Percentiles rank a stretch among this genome's conserved stretches.
Conservation (phyloP, 2,113 vertebrate species). For the Peromyscus californicus region DNA sequence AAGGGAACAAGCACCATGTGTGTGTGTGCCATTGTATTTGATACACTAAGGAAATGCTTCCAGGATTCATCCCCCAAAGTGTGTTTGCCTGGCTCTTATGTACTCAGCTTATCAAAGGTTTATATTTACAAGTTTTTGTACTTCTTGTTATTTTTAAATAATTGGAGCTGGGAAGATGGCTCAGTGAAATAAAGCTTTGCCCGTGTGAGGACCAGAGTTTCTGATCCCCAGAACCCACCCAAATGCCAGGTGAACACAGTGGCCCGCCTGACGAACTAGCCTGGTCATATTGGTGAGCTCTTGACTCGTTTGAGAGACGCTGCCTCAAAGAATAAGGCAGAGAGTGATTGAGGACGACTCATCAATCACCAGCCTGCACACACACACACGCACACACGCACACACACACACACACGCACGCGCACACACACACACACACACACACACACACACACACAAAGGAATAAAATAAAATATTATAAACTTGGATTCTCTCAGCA, state of each 20-base stretch:
- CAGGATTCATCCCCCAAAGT: slow-evolving; percentile 60
- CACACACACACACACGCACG: background rate
- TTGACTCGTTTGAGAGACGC: background rate
- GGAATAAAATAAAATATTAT: slow-evolving; percentile 27
- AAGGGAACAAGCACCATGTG: slow-evolving; percentile 31
- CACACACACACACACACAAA: background rate
- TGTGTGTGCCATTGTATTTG: slow-evolving; percentile 58
- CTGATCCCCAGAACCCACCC: background rate
- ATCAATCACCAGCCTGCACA: background rate
- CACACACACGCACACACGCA: background rate
- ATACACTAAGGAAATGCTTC: slow-evolving; percentile 38
- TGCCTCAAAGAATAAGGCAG: background rate
- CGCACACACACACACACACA: background rate
- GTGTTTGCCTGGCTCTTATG: slow-evolving; percentile 25
- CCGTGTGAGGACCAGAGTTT: background rate
- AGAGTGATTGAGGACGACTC: background rate
- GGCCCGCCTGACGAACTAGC: background rate
- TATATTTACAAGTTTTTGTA: slow-evolving; percentile 57
- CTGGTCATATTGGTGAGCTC: background rate
- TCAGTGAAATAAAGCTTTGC: background rate
- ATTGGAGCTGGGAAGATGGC: background rate
- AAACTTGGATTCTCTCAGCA: slow-evolving; percentile 47
- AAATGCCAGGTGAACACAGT: background rate
- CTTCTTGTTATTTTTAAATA: background rate
- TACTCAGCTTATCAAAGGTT: slow-evolving; percentile 39